Evolutionary conservation across 2,797 vertebrate species (phyloP).

Genomic region (Hemitrygon akajei): DNA sequence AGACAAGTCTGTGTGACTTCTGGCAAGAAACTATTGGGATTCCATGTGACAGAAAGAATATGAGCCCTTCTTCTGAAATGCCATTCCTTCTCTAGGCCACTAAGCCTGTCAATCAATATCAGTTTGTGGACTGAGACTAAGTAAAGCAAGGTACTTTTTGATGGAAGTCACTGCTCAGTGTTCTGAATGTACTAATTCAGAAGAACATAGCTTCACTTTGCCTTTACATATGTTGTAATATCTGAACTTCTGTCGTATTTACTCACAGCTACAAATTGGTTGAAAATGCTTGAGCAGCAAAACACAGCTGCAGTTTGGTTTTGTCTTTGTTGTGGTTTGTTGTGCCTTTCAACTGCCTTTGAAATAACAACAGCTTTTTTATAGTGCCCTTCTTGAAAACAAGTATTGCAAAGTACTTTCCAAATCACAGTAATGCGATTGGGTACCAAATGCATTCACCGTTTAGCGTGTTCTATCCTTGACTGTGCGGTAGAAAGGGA

Average conservation of each 20-base stretch:
- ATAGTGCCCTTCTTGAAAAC: background rate
- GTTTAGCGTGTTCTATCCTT: background rate
- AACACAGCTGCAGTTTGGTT: background rate
- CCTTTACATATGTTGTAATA: background rate
- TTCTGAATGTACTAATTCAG: background rate
- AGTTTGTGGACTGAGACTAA: background rate
- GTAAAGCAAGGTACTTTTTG: background rate
- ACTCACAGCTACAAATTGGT: background rate
- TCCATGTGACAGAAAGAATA: too few relatives aligned
- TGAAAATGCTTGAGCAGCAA: background rate
- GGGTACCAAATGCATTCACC: background rate
- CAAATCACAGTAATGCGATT: background rate
- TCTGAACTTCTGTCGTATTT: background rate
- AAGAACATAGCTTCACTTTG: background rate
- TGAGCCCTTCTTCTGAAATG: background rate
- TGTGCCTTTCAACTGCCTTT: background rate
- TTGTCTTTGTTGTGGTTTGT: background rate
- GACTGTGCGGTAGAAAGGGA: background rate
- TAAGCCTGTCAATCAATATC: background rate
- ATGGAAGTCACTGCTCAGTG: background rate
- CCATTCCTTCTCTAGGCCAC: background rate
- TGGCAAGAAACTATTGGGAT: too few relatives aligned
- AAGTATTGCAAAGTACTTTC: background rate
- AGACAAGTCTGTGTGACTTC: too few relatives aligned
- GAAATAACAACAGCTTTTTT: background rate